Percentiles rank a stretch among this genome's conserved stretches.
phyloP scores from a whole-genome alignment of 2,797 vertebrate species.

The Natrix natrix region DNA sequence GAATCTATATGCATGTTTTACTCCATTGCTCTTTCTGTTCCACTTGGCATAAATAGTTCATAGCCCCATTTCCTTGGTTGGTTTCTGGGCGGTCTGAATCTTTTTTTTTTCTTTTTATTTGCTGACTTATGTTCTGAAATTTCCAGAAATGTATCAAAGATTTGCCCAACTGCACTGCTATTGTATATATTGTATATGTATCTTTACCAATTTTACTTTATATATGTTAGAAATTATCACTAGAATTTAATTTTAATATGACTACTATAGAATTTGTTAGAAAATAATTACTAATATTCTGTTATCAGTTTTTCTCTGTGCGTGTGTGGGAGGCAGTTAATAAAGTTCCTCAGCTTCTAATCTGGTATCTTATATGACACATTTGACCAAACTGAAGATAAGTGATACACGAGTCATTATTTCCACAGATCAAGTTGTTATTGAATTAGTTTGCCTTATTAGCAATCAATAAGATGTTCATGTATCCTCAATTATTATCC shows the following conservation, averaged over 20 bases:
- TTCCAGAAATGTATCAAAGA: not conserved
- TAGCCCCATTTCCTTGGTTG: not conserved
- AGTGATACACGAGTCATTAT: not conserved
- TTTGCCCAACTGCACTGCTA: not conserved
- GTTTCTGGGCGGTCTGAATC: not conserved
- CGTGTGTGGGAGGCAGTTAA: not conserved
- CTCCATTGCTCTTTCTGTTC: not conserved
- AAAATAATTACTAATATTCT: not conserved
- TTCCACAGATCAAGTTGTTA: not conserved
- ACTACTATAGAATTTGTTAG: not conserved
- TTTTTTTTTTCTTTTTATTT: not conserved
- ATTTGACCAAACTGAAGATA: not conserved
- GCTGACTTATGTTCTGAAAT: not conserved
- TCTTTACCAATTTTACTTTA: not conserved
- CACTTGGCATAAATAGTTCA: not conserved
- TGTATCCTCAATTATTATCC: not conserved
- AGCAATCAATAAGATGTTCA: not conserved
- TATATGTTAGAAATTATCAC: not conserved
- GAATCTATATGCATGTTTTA: not conserved
- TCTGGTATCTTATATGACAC: not conserved
- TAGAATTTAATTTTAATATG: not conserved
- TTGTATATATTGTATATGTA: not conserved
- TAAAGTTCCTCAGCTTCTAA: not conserved
- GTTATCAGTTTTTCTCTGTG: not conserved
- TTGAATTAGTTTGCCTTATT: not conserved